Percentiles rank a stretch among this genome's conserved stretches.
phyloP scores from a whole-genome alignment of 1,140 invertebrate species.

The Drosophila auraria region DNA sequence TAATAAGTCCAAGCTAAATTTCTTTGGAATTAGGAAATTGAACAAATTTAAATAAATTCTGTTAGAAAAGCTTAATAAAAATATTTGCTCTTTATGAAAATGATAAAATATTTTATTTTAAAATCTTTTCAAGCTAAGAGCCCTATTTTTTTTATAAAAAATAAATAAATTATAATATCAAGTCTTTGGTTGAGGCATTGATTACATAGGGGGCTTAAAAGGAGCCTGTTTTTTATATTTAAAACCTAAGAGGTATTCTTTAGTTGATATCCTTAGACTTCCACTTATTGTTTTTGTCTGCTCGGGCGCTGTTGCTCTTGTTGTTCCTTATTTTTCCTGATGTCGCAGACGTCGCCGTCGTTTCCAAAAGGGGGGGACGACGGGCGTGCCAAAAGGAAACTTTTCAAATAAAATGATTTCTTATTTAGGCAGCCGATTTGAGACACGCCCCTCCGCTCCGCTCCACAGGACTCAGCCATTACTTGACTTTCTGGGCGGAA shows the following conservation, averaged over 20 bases:
- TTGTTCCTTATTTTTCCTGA: conserved; percentile 28
- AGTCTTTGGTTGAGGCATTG: too few relatives aligned
- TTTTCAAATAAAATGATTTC: conserved; percentile 81
- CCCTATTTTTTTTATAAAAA: neutral
- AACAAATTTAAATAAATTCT: too few relatives aligned
- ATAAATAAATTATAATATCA: neutral
- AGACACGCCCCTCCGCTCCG: conserved; percentile 26
- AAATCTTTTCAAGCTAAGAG: neutral
- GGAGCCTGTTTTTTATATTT: too few relatives aligned
- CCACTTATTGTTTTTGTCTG: neutral
- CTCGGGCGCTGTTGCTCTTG: conserved; percentile 3
- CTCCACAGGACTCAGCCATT: conserved; percentile 7
- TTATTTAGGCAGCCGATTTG: conserved; percentile 75
- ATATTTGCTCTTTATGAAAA: neutral
- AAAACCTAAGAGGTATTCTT: neutral
- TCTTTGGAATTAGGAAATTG: too few relatives aligned
- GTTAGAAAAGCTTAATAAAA: neutral
- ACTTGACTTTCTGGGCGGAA: conserved; percentile 3
- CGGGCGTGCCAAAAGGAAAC: conserved; percentile 53
- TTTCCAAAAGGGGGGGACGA: conserved; percentile 3
- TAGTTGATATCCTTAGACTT: neutral
- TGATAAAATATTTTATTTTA: neutral
- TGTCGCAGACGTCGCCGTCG: conserved; percentile 26
- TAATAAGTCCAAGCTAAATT: too few relatives aligned
- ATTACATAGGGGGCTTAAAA: too few relatives aligned